Conservation (phyloP, 1,140 invertebrate species). For the Lerema accius region DNA sequence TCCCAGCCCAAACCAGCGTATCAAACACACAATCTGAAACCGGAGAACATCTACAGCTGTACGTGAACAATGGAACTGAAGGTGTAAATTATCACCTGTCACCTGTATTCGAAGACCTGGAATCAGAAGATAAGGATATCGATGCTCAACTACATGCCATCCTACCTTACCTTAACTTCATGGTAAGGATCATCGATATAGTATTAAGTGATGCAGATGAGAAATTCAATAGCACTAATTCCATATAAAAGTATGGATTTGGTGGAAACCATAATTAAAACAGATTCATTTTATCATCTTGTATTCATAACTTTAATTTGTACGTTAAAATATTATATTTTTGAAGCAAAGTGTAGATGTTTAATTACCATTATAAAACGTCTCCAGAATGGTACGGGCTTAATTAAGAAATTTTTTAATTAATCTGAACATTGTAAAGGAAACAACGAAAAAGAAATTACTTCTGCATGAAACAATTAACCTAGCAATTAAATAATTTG, state of each 20-base stretch:
- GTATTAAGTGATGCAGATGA: neutral
- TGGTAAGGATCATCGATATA: conserved; percentile 33
- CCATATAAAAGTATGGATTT: neutral
- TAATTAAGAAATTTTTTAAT: too few species aligned
- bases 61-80: conserved; percentile 32
- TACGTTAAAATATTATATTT: neutral
- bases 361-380: too few species aligned
- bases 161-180: conserved; percentile 41
- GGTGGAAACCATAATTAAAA: too few species aligned
- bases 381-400: too few species aligned
- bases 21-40: neutral
- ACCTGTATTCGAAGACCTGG: conserved; percentile 17
- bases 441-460: too few species aligned
- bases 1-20: neutral
- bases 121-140: conserved; percentile 27
- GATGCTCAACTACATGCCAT: conserved; percentile 22
- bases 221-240: conserved; percentile 9
- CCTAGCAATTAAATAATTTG: too few species aligned
- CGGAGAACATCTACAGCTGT: conserved; percentile 21
- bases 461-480: too few species aligned
- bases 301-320: too few species aligned
- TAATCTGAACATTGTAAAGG: neutral
- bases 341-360: neutral
- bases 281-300: too few species aligned
- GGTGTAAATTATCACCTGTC: conserved; percentile 29